Conservation (phyloP, 2,797 vertebrate genomes). For the Bryconaethiops microstoma region DNA sequence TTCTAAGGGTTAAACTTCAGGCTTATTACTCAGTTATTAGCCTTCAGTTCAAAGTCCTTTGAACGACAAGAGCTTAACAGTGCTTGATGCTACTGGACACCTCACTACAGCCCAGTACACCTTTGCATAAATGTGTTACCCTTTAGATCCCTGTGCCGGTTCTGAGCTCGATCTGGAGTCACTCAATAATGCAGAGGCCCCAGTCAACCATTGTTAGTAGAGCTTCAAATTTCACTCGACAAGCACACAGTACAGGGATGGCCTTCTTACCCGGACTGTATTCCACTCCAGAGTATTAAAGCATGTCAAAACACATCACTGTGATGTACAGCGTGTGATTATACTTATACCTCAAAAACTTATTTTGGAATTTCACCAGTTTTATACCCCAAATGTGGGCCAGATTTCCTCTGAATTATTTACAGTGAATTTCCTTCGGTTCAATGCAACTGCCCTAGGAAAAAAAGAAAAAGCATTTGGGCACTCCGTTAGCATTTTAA, state of each 20-base stretch:
- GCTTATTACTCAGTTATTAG: not conserved
- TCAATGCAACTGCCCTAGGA: not conserved
- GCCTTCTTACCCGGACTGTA: conserved; percentile 21
- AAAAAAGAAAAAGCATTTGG: not conserved
- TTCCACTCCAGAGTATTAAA: conserved; percentile 30
- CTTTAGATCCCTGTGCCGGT: conserved; percentile 44
- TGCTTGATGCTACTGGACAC: conserved; percentile 63
- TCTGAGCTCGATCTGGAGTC: conserved; percentile 43
- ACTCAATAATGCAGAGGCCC: conserved; percentile 59
- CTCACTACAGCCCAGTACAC: conserved; percentile 67
- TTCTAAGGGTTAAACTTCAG: not conserved
- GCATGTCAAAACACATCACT: conserved; percentile 32
- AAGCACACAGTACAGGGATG: conserved; percentile 21
- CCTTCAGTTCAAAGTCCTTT: not conserved
- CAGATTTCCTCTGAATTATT: conserved; percentile 6
- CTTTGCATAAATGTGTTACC: conserved; percentile 71
- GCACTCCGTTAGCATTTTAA: not conserved
- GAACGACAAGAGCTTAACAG: not conserved
- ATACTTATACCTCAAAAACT: not conserved
- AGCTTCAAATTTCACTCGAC: conserved; percentile 64
- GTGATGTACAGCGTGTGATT: not conserved
- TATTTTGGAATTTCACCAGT: not conserved
- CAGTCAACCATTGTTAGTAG: conserved; percentile 53
- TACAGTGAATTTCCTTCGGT: not conserved
- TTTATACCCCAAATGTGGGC: not conserved